Base-by-base conservation (phyloP, 2,888 invertebrate species). In the Acronicta psi region DNA sequence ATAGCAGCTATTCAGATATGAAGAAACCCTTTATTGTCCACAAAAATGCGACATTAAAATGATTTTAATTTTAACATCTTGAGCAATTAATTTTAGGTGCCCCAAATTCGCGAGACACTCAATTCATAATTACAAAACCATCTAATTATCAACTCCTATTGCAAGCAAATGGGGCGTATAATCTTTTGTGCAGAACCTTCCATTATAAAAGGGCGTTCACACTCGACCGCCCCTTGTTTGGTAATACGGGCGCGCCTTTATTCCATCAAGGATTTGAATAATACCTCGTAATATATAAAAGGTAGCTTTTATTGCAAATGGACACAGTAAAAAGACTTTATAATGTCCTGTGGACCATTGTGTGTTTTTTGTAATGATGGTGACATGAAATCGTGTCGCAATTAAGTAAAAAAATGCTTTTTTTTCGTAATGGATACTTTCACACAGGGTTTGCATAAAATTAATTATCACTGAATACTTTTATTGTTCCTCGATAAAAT, bases 191-290 rank as follows among this genome's bases (percentile, higher is more conserved):
- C 59, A 43, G 63, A 64, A 59, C 71, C 74, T 53, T 69, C 56
- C 65, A 57, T 73, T 77, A 72, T 63, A 47, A 34, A 51, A 74
- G 79, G 73, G 62, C 67, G 65, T 79, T 72, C 57, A 67, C 66
- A 68, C 74, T 80, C 68, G 79, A 70, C 78, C 71, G 73, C 52
- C 42, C 73, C 69, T 54, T 69, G 64, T 80, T 81, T 75, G 70
- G 73, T 40, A 37, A 49, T 47, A 37, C 23, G 34, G 29, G 43
- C 52, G 43, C 46, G 49, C 68, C 77, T 69, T 75, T 73, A 73
- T 74, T 67, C 69, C 52, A 69, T 54, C 44, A 46, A 43, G 70
- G 69, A 75, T 80, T 82, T 80, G 72, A 68, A 64, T 75, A 76
- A 70, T 71, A 67, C 62, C 59, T 47, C 38, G 46, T 41, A 45